A percentile compares a stretch with the other conserved stretches of the same genome.
Evolutionary conservation across 2,888 invertebrate species (phyloP).

Genomic region (Yponomeuta plumbellus): DNA sequence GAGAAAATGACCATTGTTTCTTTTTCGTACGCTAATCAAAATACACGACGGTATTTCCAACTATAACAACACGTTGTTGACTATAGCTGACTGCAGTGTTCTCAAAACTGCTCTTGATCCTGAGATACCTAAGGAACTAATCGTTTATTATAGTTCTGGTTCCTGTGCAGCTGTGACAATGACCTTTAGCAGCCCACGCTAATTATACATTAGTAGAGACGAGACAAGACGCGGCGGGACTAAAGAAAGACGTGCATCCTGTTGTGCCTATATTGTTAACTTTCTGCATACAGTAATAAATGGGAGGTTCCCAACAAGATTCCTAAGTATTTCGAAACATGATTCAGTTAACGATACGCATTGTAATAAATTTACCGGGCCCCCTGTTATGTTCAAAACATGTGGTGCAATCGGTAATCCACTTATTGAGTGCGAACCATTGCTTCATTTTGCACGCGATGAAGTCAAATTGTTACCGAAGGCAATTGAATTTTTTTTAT

Average conservation of each 20-base stretch:
- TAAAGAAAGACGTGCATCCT: constrained; percentile 51
- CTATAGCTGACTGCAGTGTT: no score
- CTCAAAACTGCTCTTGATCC: neutral
- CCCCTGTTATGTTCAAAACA: constrained; percentile 49
- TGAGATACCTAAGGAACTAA: neutral
- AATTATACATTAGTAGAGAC: constrained; percentile 63
- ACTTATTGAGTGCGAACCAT: constrained; percentile 31
- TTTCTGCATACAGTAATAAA: constrained; percentile 14
- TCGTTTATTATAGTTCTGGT: constrained; percentile 41
- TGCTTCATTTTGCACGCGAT: neutral
- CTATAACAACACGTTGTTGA: no score
- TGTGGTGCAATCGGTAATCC: constrained; percentile 52
- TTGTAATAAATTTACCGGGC: constrained; percentile 47
- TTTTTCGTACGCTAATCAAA: neutral
- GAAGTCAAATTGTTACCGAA: neutral
- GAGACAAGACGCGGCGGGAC: constrained; percentile 31
- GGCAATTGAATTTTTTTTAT: neutral
- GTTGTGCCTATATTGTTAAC: constrained; percentile 25
- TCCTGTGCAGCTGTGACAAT: constrained; percentile 60
- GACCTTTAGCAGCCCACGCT: constrained; percentile 73
- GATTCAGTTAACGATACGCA: constrained; percentile 32
- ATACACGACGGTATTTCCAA: neutral
- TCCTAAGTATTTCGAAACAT: neutral
- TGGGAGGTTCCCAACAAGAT: neutral
- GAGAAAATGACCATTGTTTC: neutral